A percentile compares a stretch with the other conserved stretches of the same genome.
These are phyloP conservation scores for Ooceraea biroi DNA, from an alignment of 1,140 invertebrate genomes.

Conservation along the genomic window DNA sequence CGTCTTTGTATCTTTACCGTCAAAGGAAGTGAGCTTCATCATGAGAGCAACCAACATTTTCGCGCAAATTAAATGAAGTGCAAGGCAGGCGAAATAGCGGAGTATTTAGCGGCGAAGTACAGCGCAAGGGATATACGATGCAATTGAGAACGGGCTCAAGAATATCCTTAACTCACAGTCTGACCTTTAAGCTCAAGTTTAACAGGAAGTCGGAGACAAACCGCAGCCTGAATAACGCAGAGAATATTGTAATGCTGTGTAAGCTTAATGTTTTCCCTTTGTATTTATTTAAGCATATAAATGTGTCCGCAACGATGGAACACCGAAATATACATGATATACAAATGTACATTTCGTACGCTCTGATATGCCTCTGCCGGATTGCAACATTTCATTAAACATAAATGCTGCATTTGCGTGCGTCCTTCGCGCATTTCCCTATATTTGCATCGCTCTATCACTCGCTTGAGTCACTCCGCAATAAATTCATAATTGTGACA, in stretches of 20 bases:
- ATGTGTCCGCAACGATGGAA: not conserved
- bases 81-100: constrained; percentile 10
- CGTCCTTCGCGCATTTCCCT: not conserved
- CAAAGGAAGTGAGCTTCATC: constrained; percentile 1
- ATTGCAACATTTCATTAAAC: constrained; percentile 40
- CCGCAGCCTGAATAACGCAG: not conserved
- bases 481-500: constrained; percentile 35
- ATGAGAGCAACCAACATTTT: not conserved
- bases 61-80: constrained; percentile 36
- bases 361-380: not conserved
- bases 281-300: not conserved
- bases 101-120: constrained; percentile 12
- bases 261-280: not conserved
- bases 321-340: not conserved
- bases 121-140: not conserved
- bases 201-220: not conserved
- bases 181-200: constrained; percentile 5
- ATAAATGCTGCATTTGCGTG: constrained; percentile 12
- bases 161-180: not conserved
- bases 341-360: not conserved
- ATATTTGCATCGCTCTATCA: not conserved
- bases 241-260: not conserved
- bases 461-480: constrained; percentile 2
- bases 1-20: not conserved
- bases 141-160: not conserved